phyloP scores from a whole-genome alignment of 2,888 invertebrate species.

The Cephus runcator region DNA sequence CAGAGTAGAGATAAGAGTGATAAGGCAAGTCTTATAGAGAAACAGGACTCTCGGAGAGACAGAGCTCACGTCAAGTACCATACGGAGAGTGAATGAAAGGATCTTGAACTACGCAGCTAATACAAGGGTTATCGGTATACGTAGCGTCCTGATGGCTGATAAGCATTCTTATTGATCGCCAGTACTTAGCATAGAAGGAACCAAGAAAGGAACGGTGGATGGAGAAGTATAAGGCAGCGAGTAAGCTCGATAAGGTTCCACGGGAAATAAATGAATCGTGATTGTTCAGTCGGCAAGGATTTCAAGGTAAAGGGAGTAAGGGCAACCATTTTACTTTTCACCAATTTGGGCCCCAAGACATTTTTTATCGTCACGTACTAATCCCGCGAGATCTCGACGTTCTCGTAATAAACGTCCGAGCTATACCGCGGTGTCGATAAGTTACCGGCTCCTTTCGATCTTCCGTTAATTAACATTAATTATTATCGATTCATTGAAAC shows the following conservation, averaged over 20 bases:
- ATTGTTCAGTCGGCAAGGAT: neutral
- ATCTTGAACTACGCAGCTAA: neutral
- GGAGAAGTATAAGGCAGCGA: neutral
- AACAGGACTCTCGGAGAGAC: too few species aligned
- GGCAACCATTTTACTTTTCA: neutral
- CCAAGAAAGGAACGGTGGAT: neutral
- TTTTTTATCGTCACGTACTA: neutral
- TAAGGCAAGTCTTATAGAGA: neutral
- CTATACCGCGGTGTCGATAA: neutral
- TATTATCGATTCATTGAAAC: neutral
- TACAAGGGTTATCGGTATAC: neutral
- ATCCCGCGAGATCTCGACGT: neutral
- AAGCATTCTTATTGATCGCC: neutral
- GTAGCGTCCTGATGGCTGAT: neutral
- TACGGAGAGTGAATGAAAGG: neutral
- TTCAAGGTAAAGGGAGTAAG: neutral
- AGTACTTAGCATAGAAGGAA: neutral
- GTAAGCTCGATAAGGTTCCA: neutral
- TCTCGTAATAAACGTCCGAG: neutral
- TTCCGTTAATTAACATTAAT: neutral
- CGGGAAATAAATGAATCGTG: neutral
- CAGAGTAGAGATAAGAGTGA: neutral
- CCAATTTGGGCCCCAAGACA: neutral
- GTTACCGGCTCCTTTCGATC: neutral
- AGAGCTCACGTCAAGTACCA: neutral